These are phyloP conservation scores for Miichthys miiuy DNA, from an alignment of 2,797 vertebrate genomes.

Conservation along the genomic window DNA sequence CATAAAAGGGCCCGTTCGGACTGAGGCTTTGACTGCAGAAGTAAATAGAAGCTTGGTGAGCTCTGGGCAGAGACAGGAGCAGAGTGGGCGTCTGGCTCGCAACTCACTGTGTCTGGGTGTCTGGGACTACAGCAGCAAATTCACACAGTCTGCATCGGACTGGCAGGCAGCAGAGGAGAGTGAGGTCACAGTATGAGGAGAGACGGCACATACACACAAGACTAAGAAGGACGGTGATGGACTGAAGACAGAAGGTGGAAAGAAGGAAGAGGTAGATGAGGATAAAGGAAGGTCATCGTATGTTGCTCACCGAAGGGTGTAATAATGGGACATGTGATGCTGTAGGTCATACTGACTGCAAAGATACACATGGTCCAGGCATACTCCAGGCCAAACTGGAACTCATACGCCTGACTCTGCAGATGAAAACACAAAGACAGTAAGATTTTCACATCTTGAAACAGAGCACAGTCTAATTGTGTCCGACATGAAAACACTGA, in stretches of 20 bases:
- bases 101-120: conserved; percentile 80
- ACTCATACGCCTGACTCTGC: conserved; percentile 95
- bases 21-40: conserved; percentile 66
- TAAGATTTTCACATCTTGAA: neutral
- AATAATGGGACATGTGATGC: conserved; percentile 97
- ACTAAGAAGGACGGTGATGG: conserved; percentile 26
- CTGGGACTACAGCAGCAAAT: conserved; percentile 83
- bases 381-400: conserved; percentile 97
- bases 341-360: conserved; percentile 96
- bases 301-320: conserved; percentile 94
- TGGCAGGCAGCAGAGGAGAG: conserved; percentile 74
- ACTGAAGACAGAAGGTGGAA: conserved; percentile 25
- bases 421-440: conserved; percentile 33
- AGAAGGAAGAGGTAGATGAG: conserved; percentile 24
- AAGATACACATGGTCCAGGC: conserved; percentile 98
- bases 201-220: conserved; percentile 41
- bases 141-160: conserved; percentile 79
- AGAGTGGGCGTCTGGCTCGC: conserved; percentile 86
- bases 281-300: conserved; percentile 17
- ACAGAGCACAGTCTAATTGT: neutral
- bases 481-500: neutral
- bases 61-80: conserved; percentile 80
- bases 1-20: conserved; percentile 23
- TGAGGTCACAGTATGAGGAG: conserved; percentile 69
- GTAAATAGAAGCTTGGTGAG: conserved; percentile 80